A percentile compares a stretch with the other conserved stretches of the same genome.
Conservation (phyloP, 2,888 invertebrate species). For the Yponomeuta malinellus region DNA sequence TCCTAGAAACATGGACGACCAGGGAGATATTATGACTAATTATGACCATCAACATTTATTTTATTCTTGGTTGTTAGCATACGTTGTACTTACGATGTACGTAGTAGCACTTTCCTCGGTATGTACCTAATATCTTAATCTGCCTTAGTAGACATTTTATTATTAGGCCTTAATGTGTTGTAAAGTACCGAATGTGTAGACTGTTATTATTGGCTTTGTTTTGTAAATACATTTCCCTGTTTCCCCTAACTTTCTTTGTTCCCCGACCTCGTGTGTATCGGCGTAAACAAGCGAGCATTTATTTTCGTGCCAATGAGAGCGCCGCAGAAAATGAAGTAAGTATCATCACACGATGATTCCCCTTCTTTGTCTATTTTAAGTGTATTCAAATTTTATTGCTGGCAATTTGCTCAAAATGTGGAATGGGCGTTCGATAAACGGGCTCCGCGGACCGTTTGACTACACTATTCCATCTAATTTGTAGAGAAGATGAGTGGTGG, state of each 20-base stretch:
- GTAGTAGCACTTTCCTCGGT: too few relatives aligned
- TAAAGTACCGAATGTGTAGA: constrained; percentile 2
- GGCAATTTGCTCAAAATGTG: not conserved
- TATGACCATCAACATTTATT: too few relatives aligned
- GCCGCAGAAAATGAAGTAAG: constrained; percentile 11
- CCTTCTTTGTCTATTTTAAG: constrained; percentile 10
- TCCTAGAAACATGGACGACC: too few relatives aligned
- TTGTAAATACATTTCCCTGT: constrained; percentile 5
- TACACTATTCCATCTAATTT: too few relatives aligned
- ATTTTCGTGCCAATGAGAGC: constrained; percentile 11
- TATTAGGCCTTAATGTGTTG: not conserved
- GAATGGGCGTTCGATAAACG: not conserved
- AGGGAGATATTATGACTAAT: too few relatives aligned
- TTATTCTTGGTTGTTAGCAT: too few relatives aligned
- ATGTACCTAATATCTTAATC: too few relatives aligned
- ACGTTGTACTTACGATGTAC: too few relatives aligned
- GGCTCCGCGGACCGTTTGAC: not conserved
- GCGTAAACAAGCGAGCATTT: constrained; percentile 4
- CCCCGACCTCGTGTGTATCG: not conserved
- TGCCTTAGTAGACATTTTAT: too few relatives aligned
- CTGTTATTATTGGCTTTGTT: constrained; percentile 11
- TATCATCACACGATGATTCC: constrained; percentile 3
- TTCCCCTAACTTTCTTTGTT: constrained; percentile 11
- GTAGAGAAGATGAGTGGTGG: too few relatives aligned
- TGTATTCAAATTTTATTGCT: not conserved